Evolutionary conservation across 2,888 invertebrate species (phyloP), one percentile per base, ranked within the genome.

Genomic region (Tenthredo amoena): DNA sequence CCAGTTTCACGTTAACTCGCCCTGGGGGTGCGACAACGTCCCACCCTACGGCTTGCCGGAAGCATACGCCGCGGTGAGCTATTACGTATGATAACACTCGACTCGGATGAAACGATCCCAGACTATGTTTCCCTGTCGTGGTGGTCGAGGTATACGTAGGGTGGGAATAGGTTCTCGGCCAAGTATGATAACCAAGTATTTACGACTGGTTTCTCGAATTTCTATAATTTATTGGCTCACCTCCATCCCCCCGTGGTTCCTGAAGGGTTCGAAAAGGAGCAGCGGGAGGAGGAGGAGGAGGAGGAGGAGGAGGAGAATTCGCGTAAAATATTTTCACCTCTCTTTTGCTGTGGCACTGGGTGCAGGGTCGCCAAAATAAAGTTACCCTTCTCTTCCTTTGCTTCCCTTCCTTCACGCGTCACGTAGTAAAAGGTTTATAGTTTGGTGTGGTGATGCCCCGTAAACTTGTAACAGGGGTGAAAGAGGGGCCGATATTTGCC

Each of bases 101-200:
- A 31, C 77, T 50, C 50, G 77, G n/a, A 77, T 50, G 77, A 77
- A 77, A 31, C 77, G 77, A 77, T 77, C 55, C 55, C 77, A 18
- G 31, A 31, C 40, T 43, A 65, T 72, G 74, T 74, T 74, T 74
- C 43, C 74, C 21, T 18, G 12, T 43, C 43, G 21, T 21, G 34
- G 34, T 68, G 40, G 71, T 4, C 10, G 18, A n/a, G 34, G 71
- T 31, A 37, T n/a, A 37, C 18, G n/a, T 10, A 9, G n/a, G 26
- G 43, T 21, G 50, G 47, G 77, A 31, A 37, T 77, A 47, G 47
- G 55, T 77, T 50, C 77, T 55, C 91, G 91, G 91, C 90, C 90
- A 89, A 90, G 88, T 91, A 91, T 91, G 93, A 93, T 93, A 93
- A 92, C 93, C 92, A 90, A 91, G 90, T 93, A 93, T 93, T 92